phyloP scores from a whole-genome alignment of 2,113 vertebrate species.

The Chunga burmeisteri region DNA sequence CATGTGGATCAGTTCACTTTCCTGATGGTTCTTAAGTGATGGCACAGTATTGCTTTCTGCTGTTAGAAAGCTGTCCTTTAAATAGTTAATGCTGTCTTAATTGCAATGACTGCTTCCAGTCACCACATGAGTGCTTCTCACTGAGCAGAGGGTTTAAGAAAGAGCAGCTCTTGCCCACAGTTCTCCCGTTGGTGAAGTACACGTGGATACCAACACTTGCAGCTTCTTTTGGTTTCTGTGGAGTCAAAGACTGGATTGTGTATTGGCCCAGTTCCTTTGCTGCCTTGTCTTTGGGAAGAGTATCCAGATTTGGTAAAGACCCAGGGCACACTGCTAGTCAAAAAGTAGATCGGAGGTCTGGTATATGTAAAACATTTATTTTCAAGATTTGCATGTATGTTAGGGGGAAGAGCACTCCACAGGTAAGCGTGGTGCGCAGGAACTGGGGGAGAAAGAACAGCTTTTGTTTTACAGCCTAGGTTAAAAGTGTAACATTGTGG shows the following conservation, averaged over 20 bases:
- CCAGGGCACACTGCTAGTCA: not conserved
- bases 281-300: not conserved
- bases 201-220: not conserved
- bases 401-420: not conserved
- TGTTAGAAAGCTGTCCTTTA: not conserved
- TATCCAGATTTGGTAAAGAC: not conserved
- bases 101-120: not conserved
- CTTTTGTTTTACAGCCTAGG: not conserved
- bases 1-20: not conserved
- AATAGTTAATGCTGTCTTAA: slow-evolving; percentile 19
- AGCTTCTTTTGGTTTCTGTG: not conserved
- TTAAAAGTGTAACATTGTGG: not conserved
- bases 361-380: not conserved
- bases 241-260: not conserved
- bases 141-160: not conserved
- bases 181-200: not conserved
- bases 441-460: not conserved
- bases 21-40: not conserved
- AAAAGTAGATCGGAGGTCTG: not conserved
- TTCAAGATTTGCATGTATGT: not conserved
- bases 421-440: not conserved
- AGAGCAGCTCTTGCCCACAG: not conserved
- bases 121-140: not conserved
- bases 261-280: not conserved
- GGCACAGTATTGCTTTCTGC: not conserved